Conservation (phyloP, 2,113 vertebrate species). For the cat (Felis catus) region DNA sequence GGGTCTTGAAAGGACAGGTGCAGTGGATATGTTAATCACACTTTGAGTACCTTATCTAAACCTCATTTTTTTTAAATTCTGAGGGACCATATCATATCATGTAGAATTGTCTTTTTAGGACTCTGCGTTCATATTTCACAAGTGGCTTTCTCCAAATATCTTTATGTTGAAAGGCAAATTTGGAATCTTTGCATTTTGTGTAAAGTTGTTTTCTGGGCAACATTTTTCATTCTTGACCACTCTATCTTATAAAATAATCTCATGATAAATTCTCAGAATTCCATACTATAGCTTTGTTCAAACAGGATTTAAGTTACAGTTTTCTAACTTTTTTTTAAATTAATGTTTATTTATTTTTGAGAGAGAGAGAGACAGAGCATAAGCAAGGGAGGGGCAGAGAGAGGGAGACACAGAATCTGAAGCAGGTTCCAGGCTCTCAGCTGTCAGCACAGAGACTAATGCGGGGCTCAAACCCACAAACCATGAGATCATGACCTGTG, state of each 20-base stretch:
- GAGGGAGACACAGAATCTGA: too few species aligned
- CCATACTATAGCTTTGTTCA: background rate
- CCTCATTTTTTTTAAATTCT: background rate
- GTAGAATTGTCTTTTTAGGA: background rate
- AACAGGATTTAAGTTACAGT: background rate
- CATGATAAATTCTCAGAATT: conserved; percentile 5
- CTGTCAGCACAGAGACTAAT: too few species aligned
- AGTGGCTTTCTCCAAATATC: background rate
- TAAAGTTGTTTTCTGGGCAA: background rate
- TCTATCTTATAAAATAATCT: background rate
- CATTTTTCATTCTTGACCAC: background rate
- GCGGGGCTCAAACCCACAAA: too few species aligned
- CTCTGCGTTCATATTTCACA: background rate
- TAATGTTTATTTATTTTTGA: too few species aligned
- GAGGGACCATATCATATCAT: background rate
- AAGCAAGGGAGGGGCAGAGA: too few species aligned
- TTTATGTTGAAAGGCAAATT: background rate
- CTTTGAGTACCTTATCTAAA: background rate
- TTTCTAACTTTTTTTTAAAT: background rate
- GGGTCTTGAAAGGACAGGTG: background rate
- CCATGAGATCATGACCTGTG: too few species aligned
- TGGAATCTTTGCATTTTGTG: background rate
- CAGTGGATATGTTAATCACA: background rate
- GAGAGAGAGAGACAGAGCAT: too few species aligned
- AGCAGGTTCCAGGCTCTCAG: too few species aligned